Evolutionary conservation across 2,113 vertebrate genomes (phyloP), one percentile per base, ranked within the genome.

Genomic region (Tupaia chinensis): DNA sequence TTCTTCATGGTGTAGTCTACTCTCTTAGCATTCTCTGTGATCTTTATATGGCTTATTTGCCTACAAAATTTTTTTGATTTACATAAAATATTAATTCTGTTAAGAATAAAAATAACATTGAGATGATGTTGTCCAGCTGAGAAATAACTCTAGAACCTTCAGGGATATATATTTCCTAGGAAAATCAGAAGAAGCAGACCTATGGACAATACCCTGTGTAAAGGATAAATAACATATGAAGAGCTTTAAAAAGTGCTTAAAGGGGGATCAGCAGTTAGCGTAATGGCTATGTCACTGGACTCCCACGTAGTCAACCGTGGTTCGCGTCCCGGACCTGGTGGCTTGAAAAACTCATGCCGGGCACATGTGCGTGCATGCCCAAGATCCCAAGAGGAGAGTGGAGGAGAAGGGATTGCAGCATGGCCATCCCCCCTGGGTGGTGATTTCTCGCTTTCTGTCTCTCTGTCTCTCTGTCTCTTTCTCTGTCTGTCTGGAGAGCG

Each of bases 171-270:
- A 95, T 87, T 95, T 97, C 93, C 96, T 63, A 60, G 19, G 79
- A 98, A 96, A 44, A 96, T 25, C 5, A 92, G 77, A 97, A 97
- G 94, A 93, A 98, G 92, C 2, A 2, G 93, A 89, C 66, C 14
- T 85, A 92, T 63, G 83, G 66, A 96, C 72, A 87, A 25, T 78
- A 91, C 65, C 23, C 86, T 96, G 74, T 56, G 88, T 44, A 93
- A 97, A 94, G 63, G 91, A 60, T 81, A 95, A 97, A 97, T 97
- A 92, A 96, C 77, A 80, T 79, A 87, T 29, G 90, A 97, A 97
- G 5, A 58, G 72, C 61, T 97, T 94, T 98, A 97, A 96, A 83
- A 44, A 44, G 44, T 44, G 44, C 44, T 44, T 44, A 44, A 4
- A 44, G 44, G 44, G 44, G 44, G 44, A 44, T 5, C 44, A 44